A percentile compares a stretch with the other conserved stretches of the same genome.
Conservation (phyloP, 2,888 invertebrate species). For the Nemapogon koenigi region DNA sequence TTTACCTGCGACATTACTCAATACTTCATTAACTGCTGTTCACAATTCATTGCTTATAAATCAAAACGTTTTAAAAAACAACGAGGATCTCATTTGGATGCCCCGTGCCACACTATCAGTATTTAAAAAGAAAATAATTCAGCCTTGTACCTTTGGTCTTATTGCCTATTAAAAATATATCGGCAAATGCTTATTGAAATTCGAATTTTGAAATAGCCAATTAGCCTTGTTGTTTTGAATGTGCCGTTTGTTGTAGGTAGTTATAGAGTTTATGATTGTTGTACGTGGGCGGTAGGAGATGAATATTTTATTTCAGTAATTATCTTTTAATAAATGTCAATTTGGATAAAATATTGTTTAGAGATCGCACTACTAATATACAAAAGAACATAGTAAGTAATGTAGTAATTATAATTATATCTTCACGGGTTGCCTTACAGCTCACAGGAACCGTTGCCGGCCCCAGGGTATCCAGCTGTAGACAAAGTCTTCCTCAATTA, state of each 20-base stretch:
- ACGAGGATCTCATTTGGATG: conserved; percentile 41
- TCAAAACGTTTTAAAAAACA: conserved; percentile 40
- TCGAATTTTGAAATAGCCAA: conserved; percentile 45
- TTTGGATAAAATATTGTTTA: not conserved
- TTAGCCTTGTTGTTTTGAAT: conserved; percentile 24
- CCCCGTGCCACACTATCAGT: conserved; percentile 35
- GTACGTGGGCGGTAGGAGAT: conserved; percentile 5
- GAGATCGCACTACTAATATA: no score
- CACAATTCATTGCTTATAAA: conserved; percentile 49
- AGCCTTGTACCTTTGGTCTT: conserved; percentile 30
- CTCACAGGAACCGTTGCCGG: no score
- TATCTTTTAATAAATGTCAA: not conserved
- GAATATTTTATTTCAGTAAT: not conserved
- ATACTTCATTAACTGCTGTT: conserved; percentile 47
- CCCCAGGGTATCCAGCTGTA: no score
- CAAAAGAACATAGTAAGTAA: no score
- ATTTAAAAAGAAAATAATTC: conserved; percentile 22
- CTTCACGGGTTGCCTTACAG: no score
- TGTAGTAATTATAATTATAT: no score
- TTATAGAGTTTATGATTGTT: no score
- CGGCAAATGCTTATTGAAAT: conserved; percentile 50
- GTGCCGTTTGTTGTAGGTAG: no score
- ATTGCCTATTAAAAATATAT: conserved; percentile 52
- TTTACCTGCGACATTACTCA: conserved; percentile 38
- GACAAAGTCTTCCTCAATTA: no score